Evolutionary conservation across 2,797 vertebrate genomes (phyloP), one percentile per base, ranked within the genome.

Genomic region (Enoplosus armatus): DNA sequence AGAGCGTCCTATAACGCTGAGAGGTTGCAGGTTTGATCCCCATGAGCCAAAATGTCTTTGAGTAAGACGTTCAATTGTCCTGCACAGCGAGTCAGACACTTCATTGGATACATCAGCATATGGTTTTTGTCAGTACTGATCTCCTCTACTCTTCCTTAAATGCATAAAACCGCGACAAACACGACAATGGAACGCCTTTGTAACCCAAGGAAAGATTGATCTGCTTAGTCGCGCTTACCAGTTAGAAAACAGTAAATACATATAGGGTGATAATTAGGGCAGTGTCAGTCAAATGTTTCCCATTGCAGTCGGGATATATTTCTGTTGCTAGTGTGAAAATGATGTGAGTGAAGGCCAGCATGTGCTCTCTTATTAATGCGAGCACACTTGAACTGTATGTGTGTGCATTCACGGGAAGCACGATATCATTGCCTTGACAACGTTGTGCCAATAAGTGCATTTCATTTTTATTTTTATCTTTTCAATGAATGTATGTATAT

Each of bases 21-120:
- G 43, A 71, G 47, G 77, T 65, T 48, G 31, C 12, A 48, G 39
- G 41, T 84, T 56, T 60, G n/a, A 86, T 45, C 65, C 31, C n/a
- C 26, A n/a, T 22, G 37, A 56, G 7, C 45, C 24, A 15, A 39
- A 39, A 4, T 41, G 26, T 67, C 22, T 63, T 2, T 27, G 11
- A 37, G 20, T 26, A 48, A 33, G 6, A 48, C 8, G 22, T 20
- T 60, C 9, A 27, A 26, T 20, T 27, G 20, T 39, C 4, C 6
- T 43, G 59, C 41, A 54, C 29, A 60, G 1, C 0, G 5, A 15
- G 8, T 10, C 35, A 56, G 7, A 47, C 1, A 64, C 22, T n/a
- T 72, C 3, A 55, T 16, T 33, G 33, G 9, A 43, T 41, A 37
- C 11, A 26, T 43, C 20, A 31, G 56, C 4, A n/a, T 59, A 14